phyloP scores from a whole-genome alignment of 1,140 invertebrate species.

The Drosophila tani region DNA sequence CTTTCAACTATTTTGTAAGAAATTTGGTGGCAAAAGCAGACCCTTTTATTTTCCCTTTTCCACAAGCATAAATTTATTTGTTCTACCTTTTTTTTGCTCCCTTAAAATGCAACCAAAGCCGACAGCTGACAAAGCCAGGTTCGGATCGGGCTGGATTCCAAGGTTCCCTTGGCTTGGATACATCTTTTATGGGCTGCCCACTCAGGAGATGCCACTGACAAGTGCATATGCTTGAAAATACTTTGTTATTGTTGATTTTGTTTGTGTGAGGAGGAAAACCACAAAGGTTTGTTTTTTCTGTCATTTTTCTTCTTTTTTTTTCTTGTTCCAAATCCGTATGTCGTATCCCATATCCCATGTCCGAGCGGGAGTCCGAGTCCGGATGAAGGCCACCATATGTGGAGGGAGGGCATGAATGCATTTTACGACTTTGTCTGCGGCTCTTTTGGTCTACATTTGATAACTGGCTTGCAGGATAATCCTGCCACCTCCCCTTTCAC shows the following conservation, averaged over 20 bases:
- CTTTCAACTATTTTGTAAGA: neutral
- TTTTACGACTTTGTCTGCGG: conserved; percentile 43
- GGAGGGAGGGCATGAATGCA: conserved; percentile 46
- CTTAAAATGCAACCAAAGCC: conserved; percentile 39
- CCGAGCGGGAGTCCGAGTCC: conserved; percentile 5
- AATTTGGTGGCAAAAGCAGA: neutral
- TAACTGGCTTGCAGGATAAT: conserved; percentile 28
- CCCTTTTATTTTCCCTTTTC: neutral
- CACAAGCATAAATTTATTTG: neutral
- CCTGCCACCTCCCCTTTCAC: neutral
- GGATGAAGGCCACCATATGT: conserved; percentile 2
- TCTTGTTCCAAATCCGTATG: conserved; percentile 4
- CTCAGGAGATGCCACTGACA: conserved; percentile 46
- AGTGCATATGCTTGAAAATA: conserved; percentile 44
- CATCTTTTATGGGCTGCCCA: conserved; percentile 43
- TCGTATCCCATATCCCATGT: conserved; percentile 3
- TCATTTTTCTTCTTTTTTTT: conserved; percentile 1
- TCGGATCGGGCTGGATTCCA: neutral
- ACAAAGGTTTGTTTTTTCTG: conserved; percentile 48
- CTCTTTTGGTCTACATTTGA: conserved; percentile 22
- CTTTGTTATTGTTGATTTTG: conserved; percentile 46
- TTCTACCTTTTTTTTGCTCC: conserved; percentile 1
- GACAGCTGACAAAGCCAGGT: conserved; percentile 36
- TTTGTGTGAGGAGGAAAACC: neutral
- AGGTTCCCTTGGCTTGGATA: conserved; percentile 1